Conservation (phyloP, 2,113 vertebrate genomes). For the Todiramphus chloris region DNA sequence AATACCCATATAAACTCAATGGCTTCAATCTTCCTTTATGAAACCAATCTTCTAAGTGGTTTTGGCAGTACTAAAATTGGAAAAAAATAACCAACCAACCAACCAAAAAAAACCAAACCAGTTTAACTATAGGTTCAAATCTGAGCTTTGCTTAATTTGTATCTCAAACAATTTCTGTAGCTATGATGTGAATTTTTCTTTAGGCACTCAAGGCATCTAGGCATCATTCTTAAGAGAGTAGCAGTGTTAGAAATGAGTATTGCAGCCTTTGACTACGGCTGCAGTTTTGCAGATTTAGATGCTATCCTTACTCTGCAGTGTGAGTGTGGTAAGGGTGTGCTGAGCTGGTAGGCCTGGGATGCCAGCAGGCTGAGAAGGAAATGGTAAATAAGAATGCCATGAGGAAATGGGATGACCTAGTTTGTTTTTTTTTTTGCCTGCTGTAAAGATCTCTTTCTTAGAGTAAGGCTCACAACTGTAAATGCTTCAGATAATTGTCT, state of each 20-base stretch:
- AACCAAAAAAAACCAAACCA: background rate
- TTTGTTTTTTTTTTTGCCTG: background rate
- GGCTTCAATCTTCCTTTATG: background rate
- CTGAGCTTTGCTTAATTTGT: background rate
- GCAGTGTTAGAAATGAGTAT: background rate
- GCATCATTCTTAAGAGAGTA: background rate
- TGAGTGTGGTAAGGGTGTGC: background rate
- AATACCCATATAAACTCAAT: slow-evolving; percentile 16
- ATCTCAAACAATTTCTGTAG: background rate
- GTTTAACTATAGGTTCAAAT: background rate
- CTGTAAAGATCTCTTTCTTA: background rate
- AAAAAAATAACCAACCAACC: background rate
- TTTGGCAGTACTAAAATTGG: background rate
- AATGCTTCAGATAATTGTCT: background rate
- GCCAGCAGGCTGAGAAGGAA: background rate
- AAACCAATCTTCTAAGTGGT: background rate
- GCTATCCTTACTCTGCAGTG: background rate
- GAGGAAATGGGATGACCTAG: background rate
- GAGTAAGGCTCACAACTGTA: background rate
- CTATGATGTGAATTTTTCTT: background rate
- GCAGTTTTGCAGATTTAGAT: background rate
- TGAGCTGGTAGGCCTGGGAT: background rate
- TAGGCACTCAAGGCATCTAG: background rate
- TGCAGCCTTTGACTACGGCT: background rate
- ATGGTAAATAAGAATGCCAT: background rate